Base-by-base conservation (phyloP, 2,797 vertebrate genomes). In the Manis crassicaudata region DNA sequence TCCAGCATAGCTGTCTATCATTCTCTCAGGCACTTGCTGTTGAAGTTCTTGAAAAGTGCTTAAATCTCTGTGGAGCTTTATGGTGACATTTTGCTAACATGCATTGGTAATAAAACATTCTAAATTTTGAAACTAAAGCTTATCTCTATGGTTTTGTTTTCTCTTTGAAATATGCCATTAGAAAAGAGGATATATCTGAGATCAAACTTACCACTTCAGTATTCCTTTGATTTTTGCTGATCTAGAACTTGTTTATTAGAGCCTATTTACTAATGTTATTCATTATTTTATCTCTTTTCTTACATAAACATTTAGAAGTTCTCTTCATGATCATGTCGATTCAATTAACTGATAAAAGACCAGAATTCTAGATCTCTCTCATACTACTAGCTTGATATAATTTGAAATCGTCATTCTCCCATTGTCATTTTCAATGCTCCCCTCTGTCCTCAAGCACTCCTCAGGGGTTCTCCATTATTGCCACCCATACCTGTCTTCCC, bases 81-180 rank as follows among this genome's bases (percentile, higher is more conserved):
- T 43, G 32, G 58, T 75, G 58, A 92, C 43, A 86, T 88, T 94
- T 92, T 86, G n/a, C 21, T 85, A 96, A 82, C 62, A 13, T 86
- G 21, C 29, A 88, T 92, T 95, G 70, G 73, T 93, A 94, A 92
- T 80, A 90, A 87, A 88, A 46, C 56, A 79, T 88, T 90, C 52
- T 79, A 58, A 43, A 25, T 79, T 96, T 95, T 94, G 79, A 96
- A 94, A 79, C 52, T 43, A 82, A 97, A 94, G 37, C 27, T 37
- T 27, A 60, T 25, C 81, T 88, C 29, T 83, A 27, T 86, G 50
- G 35, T 50, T 82, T 95, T 82, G 16, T 88, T 96, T 93, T 93
- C 43, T 93, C 37, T 94, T 88, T 93, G 68, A 92, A 87, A 81
- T 21, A 79, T 76, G 25, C 70, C 68, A 75, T 77, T 90, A 95